Conservation (phyloP, 2,888 invertebrate genomes). For the Mythimna lalbum region DNA sequence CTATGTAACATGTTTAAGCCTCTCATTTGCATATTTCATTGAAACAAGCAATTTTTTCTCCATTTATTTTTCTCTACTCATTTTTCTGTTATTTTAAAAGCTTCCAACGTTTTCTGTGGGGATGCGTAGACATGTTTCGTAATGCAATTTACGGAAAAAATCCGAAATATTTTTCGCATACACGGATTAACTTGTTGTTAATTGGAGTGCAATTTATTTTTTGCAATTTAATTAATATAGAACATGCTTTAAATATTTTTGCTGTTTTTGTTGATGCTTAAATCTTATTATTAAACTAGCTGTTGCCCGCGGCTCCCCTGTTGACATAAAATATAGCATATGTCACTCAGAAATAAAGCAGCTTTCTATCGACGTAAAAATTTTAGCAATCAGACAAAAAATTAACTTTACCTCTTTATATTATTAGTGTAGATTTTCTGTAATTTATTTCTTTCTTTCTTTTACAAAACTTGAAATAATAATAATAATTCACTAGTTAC, state of each 20-base stretch:
- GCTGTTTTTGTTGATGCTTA: neutral
- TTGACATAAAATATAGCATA: no score
- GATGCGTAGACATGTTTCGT: slow-evolving; percentile 10
- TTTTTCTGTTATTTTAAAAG: slow-evolving; percentile 53
- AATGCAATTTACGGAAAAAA: slow-evolving; percentile 13
- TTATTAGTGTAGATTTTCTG: neutral
- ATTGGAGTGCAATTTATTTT: neutral
- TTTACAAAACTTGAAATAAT: neutral
- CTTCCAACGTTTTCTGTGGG: slow-evolving; percentile 22
- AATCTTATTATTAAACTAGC: neutral
- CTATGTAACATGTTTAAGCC: slow-evolving; percentile 55
- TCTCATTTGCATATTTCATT: slow-evolving; percentile 61
- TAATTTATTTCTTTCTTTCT: neutral
- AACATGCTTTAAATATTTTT: neutral
- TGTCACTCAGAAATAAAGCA: no score
- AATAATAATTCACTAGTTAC: neutral
- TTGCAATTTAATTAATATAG: neutral
- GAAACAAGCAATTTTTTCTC: slow-evolving; percentile 47
- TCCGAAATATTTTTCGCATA: slow-evolving; percentile 12
- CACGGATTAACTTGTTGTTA: neutral
- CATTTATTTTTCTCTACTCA: slow-evolving; percentile 34
- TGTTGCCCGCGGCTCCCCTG: no score
- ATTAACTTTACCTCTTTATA: no score
- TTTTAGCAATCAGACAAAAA: no score
- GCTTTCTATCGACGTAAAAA: no score